These are phyloP conservation scores for Antitype chi DNA, from an alignment of 2,888 invertebrate species.

Conservation along the genomic window DNA sequence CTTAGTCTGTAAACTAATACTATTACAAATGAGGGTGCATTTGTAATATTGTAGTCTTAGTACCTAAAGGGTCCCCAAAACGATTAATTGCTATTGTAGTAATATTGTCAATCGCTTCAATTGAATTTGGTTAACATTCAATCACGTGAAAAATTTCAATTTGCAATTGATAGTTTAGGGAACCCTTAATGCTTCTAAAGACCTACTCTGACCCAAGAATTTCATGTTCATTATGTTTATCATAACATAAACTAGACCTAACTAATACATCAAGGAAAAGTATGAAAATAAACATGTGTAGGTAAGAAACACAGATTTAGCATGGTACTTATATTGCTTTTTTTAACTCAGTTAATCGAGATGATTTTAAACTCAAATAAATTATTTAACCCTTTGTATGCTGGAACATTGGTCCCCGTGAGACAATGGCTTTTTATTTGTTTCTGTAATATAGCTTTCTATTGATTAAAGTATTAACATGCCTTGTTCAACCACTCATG, in stretches of 20 bases:
- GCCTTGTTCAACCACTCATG: neutral
- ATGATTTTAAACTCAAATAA: too few relatives aligned
- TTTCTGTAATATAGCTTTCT: too few relatives aligned
- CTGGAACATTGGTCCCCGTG: too few relatives aligned
- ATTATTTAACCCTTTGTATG: too few relatives aligned
- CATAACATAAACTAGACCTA: neutral
- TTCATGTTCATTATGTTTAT: neutral
- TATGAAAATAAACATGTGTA: neutral
- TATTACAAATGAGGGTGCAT: neutral
- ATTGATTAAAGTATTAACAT: neutral
- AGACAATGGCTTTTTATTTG: too few relatives aligned
- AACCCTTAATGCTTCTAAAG: too few relatives aligned
- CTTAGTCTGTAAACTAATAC: neutral
- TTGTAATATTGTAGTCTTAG: neutral
- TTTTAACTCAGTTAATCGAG: neutral
- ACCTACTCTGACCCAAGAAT: neutral
- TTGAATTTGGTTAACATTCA: too few relatives aligned
- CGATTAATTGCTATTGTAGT: too few relatives aligned
- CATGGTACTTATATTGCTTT: neutral
- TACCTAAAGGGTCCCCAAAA: neutral
- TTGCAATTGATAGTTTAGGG: too few relatives aligned
- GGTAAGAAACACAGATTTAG: neutral
- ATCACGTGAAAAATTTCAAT: too few relatives aligned
- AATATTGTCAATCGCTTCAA: too few relatives aligned
- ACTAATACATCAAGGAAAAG: neutral